phyloP scores from a whole-genome alignment of 2,113 vertebrate species.

The Alligator mississippiensis region DNA sequence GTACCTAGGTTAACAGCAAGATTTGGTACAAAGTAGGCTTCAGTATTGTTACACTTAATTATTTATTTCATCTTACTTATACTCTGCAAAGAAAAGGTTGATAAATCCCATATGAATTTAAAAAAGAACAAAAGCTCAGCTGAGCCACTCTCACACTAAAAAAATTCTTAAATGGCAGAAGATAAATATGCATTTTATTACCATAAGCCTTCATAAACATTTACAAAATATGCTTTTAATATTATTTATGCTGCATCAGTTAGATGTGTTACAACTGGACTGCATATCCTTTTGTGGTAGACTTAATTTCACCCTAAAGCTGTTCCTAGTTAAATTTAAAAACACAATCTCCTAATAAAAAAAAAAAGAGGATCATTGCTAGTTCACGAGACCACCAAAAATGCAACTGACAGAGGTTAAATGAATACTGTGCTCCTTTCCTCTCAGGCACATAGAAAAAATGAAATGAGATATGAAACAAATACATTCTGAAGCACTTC shows the following conservation, averaged over 20 bases:
- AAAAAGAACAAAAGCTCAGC: neutral
- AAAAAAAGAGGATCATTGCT: neutral
- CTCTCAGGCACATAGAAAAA: neutral
- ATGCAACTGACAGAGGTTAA: neutral
- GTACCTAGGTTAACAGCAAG: neutral
- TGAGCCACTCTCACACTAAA: neutral
- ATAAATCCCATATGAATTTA: neutral
- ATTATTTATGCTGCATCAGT: neutral
- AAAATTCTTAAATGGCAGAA: neutral
- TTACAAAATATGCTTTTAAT: conserved; percentile 10
- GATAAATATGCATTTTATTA: neutral
- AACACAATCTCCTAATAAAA: neutral
- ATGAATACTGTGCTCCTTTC: neutral
- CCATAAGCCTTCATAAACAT: neutral
- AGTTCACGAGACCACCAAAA: neutral
- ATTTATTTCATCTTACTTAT: neutral
- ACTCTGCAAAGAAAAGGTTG: neutral
- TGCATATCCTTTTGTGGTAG: neutral
- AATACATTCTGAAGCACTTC: neutral
- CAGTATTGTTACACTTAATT: neutral
- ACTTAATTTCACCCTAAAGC: conserved; percentile 1
- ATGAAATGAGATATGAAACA: neutral
- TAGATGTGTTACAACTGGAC: neutral
- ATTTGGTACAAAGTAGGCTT: neutral
- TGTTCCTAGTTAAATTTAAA: conserved; percentile 18